Conservation (phyloP, 2,797 vertebrate species). For the Rachycentron canadum region DNA sequence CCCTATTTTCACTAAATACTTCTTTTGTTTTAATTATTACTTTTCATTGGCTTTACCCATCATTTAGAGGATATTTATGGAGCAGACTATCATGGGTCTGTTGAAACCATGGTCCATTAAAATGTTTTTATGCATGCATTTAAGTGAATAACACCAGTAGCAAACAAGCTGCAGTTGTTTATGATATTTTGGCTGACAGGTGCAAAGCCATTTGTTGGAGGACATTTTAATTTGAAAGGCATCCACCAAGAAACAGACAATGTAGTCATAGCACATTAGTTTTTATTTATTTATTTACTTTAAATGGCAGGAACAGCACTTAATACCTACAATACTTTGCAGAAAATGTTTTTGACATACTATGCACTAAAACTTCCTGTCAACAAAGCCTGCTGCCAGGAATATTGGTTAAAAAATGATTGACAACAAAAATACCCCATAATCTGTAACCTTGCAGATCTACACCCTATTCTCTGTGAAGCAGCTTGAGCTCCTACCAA, state of each 20-base stretch:
- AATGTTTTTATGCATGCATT: conserved; percentile 20
- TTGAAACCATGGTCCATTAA: conserved; percentile 50
- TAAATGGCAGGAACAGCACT: conserved; percentile 3
- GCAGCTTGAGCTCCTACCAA: conserved; percentile 22
- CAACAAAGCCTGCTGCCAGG: background rate
- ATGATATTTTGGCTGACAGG: background rate
- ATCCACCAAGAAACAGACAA: conserved; percentile 12
- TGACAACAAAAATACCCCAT: background rate
- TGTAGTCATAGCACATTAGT: background rate
- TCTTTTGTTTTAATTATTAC: conserved; percentile 48
- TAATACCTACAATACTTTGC: background rate
- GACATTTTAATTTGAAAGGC: conserved; percentile 28
- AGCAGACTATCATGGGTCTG: conserved; percentile 26
- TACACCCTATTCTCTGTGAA: conserved; percentile 24
- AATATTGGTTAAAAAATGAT: conserved; percentile 12
- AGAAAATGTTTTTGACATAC: background rate
- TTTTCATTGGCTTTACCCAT: conserved; percentile 38
- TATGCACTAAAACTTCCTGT: background rate
- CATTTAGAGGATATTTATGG: conserved; percentile 34
- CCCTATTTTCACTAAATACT: conserved; percentile 25
- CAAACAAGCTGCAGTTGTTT: conserved; percentile 5
- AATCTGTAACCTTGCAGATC: conserved; percentile 18
- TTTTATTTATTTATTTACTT: conserved; percentile 20
- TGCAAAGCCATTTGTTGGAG: background rate
- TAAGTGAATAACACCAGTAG: background rate